phyloP scores from a whole-genome alignment of 2,888 invertebrate genomes.

The Cerceris ruficornis region DNA sequence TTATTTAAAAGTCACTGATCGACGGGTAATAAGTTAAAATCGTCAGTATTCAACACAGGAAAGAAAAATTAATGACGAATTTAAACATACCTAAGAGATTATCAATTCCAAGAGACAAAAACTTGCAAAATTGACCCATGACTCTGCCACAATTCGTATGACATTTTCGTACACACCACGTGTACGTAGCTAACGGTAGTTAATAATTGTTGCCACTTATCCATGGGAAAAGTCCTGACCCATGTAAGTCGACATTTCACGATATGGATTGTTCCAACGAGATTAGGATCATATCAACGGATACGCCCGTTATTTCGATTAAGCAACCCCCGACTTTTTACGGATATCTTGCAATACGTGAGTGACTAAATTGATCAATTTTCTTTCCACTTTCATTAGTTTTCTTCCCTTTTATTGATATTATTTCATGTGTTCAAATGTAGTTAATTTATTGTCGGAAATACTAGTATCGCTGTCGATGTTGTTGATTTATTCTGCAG shows the following conservation, averaged over 20 bases:
- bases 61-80: no score
- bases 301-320: conserved; percentile 9
- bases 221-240: conserved; percentile 48
- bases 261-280: conserved; percentile 38
- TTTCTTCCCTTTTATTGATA: no score
- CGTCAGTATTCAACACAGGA: neutral
- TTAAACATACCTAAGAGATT: no score
- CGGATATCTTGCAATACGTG: neutral
- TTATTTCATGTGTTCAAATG: no score
- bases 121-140: no score
- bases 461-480: no score
- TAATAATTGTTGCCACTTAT: conserved; percentile 23
- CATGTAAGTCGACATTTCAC: conserved; percentile 51
- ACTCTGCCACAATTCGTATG: neutral
- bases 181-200: neutral
- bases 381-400: no score
- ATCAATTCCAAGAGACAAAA: no score
- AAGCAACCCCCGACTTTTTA: conserved; percentile 4
- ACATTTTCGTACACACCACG: neutral
- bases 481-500: no score
- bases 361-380: no score
- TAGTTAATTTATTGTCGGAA: no score
- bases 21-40: conserved; percentile 22
- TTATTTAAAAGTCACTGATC: no score
- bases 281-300: conserved; percentile 27